Evolutionary conservation across 1,140 invertebrate species (phyloP).

Genomic region (Drosophila nasuta): DNA sequence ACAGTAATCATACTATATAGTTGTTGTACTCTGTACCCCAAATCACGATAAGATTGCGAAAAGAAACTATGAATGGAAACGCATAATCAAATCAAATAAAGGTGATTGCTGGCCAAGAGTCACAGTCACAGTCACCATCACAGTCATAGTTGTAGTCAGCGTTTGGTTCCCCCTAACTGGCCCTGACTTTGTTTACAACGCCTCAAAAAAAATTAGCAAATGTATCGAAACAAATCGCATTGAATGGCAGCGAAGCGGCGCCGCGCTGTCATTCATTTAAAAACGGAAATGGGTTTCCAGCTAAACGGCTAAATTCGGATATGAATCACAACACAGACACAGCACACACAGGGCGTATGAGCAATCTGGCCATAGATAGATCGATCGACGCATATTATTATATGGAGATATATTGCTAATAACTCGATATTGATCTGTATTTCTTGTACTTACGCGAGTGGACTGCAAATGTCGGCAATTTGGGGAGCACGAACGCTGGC

Average conservation of each 20-base stretch:
- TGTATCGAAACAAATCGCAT: slow-evolving; percentile 10
- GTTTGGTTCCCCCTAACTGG: slow-evolving; percentile 17
- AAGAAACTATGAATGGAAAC: slow-evolving; percentile 66
- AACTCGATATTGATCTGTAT: background rate
- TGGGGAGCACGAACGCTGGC: slow-evolving; percentile 84
- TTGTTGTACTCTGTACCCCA: slow-evolving; percentile 65
- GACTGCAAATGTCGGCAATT: slow-evolving; percentile 83
- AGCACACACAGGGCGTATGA: slow-evolving; percentile 36
- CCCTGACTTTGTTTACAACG: slow-evolving; percentile 76
- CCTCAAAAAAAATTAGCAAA: slow-evolving; percentile 42
- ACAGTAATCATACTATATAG: slow-evolving; percentile 5
- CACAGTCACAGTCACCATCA: slow-evolving; percentile 22
- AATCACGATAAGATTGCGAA: slow-evolving; percentile 65
- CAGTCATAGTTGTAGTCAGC: slow-evolving; percentile 19
- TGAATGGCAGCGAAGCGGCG: background rate
- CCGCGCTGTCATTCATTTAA: slow-evolving; percentile 37
- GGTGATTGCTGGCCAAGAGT: background rate
- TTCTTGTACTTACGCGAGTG: slow-evolving; percentile 76
- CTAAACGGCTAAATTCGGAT: slow-evolving; percentile 45
- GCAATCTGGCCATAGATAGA: slow-evolving; percentile 50
- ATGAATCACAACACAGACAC: slow-evolving; percentile 33
- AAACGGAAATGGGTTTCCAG: slow-evolving; percentile 74
- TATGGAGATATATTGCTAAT: background rate
- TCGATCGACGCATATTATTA: background rate
- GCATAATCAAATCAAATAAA: slow-evolving; percentile 20